phyloP scores from a whole-genome alignment of 2,797 vertebrate genomes.

The Tachyglossus aculeatus region DNA sequence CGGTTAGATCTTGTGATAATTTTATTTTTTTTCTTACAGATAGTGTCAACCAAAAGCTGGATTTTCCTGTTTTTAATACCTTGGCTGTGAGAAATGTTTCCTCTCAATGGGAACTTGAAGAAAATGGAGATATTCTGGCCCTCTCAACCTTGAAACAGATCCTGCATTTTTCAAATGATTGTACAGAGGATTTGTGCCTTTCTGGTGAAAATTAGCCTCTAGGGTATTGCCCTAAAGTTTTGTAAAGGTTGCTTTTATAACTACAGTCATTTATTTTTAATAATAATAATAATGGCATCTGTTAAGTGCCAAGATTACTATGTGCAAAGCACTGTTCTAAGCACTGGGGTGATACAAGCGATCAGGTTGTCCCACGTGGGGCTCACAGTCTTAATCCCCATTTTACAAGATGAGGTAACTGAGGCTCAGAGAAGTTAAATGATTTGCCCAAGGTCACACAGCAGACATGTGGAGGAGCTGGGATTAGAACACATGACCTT shows the following conservation, averaged over 20 bases:
- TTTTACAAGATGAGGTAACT: no score
- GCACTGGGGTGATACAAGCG: no score
- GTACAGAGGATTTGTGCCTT: constrained; percentile 66
- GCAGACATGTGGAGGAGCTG: no score
- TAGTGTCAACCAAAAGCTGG: constrained; percentile 74
- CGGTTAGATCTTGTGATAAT: constrained; percentile 46
- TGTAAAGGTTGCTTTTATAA: background rate
- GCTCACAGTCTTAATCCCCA: no score
- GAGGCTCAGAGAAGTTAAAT: no score
- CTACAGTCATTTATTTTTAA: background rate
- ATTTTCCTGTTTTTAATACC: constrained; percentile 82
- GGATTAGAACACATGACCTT: no score
- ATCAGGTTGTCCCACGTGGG: no score
- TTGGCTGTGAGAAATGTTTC: constrained; percentile 81
- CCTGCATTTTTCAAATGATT: constrained; percentile 75
- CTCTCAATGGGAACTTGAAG: constrained; percentile 72
- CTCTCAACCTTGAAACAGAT: constrained; percentile 77
- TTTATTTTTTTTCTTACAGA: constrained; percentile 67
- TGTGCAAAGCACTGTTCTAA: no score
- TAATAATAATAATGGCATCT: background rate
- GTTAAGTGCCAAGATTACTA: no score
- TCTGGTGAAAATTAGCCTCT: constrained; percentile 28
- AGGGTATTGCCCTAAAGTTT: background rate
- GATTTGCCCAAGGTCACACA: no score
- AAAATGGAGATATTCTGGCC: constrained; percentile 75